Percentiles rank a stretch among this genome's conserved stretches.
These are phyloP conservation scores for Branchinecta lynchi DNA, from an alignment of 1,140 invertebrate genomes.

Conservation along the genomic window DNA sequence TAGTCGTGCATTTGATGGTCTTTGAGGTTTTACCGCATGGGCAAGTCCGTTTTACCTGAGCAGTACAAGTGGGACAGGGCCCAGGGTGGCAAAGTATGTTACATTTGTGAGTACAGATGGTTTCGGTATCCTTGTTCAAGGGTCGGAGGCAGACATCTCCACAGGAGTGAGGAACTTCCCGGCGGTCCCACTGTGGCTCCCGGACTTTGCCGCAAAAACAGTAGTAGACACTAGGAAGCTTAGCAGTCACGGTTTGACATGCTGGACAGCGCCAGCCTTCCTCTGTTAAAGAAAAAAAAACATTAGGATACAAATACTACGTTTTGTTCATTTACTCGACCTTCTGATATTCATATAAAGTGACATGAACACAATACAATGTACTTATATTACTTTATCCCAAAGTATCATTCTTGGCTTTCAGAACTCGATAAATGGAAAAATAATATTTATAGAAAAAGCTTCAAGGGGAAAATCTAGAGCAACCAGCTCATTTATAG, in stretches of 20 bases:
- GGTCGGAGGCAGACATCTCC: slow-evolving; percentile 60
- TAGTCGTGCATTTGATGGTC: slow-evolving; percentile 18
- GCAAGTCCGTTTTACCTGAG: slow-evolving; percentile 38
- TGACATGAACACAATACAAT: too few species aligned
- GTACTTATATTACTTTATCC: too few species aligned
- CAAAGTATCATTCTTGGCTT: too few species aligned
- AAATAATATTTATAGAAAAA: too few species aligned
- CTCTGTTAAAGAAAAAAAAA: slow-evolving; percentile 34
- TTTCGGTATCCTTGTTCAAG: slow-evolving; percentile 19
- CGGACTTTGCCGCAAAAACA: slow-evolving; percentile 67
- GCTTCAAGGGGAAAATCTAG: too few species aligned
- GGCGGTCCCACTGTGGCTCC: slow-evolving; percentile 53
- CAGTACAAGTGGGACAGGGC: slow-evolving; percentile 54
- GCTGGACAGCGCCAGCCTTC: slow-evolving; percentile 81
- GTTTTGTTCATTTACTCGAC: slow-evolving; percentile 11
- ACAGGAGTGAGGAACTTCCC: slow-evolving; percentile 69
- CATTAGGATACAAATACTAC: slow-evolving; percentile 14
- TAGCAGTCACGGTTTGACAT: slow-evolving; percentile 55
- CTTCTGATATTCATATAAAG: not conserved
- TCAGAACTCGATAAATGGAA: too few species aligned
- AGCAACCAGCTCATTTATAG: too few species aligned
- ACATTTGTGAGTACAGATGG: slow-evolving; percentile 61
- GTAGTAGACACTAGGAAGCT: slow-evolving; percentile 51
- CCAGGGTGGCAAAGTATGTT: slow-evolving; percentile 78
- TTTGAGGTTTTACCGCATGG: slow-evolving; percentile 34